Percentiles rank a stretch among this genome's conserved stretches.
Evolutionary conservation across 2,888 invertebrate species (phyloP).

Genomic region (Chesias legatella): DNA sequence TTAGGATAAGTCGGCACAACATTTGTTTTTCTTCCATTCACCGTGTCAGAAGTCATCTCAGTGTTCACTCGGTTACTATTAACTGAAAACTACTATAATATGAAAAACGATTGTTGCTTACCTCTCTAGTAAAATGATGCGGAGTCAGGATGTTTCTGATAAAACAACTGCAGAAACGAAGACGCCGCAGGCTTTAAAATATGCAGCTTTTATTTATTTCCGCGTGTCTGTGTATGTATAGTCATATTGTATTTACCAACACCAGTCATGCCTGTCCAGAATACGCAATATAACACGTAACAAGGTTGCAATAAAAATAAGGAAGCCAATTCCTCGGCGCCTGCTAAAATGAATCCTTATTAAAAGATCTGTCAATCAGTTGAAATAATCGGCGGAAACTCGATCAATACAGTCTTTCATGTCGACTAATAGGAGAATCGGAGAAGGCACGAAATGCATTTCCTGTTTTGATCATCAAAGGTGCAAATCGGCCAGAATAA

Average conservation of each 20-base stretch:
- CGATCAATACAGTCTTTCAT: conserved; percentile 32
- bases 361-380: conserved; percentile 29
- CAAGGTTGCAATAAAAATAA: conserved; percentile 28
- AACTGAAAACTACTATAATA: no score
- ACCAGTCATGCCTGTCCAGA: conserved; percentile 19
- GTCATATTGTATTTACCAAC: conserved; percentile 23
- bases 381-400: conserved; percentile 46
- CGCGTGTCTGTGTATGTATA: conserved; percentile 8
- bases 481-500: conserved; percentile 40
- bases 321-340: conserved; percentile 22
- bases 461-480: conserved; percentile 45
- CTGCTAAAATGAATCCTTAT: conserved; percentile 14
- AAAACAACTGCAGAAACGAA: no score
- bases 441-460: conserved; percentile 37
- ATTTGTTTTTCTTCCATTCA: no score
- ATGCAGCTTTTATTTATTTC: neutral
- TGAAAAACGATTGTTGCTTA: no score
- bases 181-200: no score
- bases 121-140: no score
- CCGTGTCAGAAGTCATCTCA: no score
- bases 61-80: no score
- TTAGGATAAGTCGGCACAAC: no score
- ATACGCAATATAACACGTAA: conserved; percentile 23
- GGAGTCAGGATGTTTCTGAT: no score
- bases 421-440: conserved; percentile 37